Conservation (phyloP, 1,140 invertebrate species). For the Tyrophagus putrescentiae region DNA sequence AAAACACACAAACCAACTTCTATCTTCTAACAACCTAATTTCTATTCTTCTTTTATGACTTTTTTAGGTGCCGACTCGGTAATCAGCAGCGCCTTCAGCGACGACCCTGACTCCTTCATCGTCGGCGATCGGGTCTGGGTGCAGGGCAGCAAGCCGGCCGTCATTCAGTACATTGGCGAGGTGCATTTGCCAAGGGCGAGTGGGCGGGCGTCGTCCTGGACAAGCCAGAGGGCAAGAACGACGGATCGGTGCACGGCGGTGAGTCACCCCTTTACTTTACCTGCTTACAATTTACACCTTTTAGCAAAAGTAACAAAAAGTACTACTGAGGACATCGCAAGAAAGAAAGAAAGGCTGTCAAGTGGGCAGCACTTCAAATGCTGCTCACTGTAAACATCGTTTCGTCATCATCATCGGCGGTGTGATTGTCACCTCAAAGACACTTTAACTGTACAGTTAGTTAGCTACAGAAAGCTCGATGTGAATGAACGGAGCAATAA, state of each 20-base stretch:
- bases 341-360: too few species aligned
- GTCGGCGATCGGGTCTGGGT: conserved; percentile 91
- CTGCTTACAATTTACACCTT: conserved; percentile 77
- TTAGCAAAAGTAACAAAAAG: conserved; percentile 50
- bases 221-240: conserved; percentile 89
- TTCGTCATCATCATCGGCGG: too few species aligned
- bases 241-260: conserved; percentile 80
- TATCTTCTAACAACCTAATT: too few species aligned
- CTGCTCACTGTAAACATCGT: too few species aligned
- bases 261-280: background rate
- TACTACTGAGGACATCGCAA: background rate
- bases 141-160: conserved; percentile 76
- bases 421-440: too few species aligned
- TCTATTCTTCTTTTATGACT: too few species aligned
- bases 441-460: too few species aligned
- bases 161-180: conserved; percentile 93
- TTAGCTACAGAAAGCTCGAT: too few species aligned
- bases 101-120: conserved; percentile 73
- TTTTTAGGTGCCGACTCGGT: background rate
- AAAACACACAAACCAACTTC: too few species aligned
- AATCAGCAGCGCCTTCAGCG: conserved; percentile 15
- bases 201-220: conserved; percentile 95
- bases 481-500: too few species aligned
- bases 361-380: too few species aligned
- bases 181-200: conserved; percentile 70